phyloP scores from a whole-genome alignment of 2,888 invertebrate species.

The Julus scandinavius region DNA sequence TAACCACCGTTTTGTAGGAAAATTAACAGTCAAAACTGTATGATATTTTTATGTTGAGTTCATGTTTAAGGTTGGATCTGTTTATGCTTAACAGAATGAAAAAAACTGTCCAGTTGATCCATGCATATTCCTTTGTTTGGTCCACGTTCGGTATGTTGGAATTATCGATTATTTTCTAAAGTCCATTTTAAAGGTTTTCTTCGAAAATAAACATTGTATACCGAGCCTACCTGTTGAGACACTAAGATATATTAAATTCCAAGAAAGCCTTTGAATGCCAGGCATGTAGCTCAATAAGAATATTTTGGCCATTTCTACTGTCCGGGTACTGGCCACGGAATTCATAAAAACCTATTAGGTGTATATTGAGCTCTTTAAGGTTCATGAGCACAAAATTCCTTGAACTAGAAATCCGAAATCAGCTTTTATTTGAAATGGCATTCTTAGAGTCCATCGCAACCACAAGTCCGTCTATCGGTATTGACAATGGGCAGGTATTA shows the following conservation, averaged over 20 bases:
- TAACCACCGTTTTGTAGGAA: no score
- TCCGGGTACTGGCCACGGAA: neutral
- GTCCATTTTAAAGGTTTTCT: no score
- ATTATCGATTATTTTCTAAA: no score
- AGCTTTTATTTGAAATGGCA: neutral
- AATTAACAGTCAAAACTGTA: no score
- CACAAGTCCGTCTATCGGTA: neutral
- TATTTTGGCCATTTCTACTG: neutral
- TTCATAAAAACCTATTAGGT: conserved; percentile 10
- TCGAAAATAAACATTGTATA: neutral
- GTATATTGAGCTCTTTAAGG: neutral
- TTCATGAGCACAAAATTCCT: neutral
- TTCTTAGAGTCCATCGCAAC: conserved; percentile 5
- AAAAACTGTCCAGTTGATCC: no score
- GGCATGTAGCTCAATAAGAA: neutral
- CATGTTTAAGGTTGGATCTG: no score
- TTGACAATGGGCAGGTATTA: neutral
- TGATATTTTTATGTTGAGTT: no score
- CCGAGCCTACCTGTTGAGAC: neutral
- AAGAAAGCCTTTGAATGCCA: neutral
- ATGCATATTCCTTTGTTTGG: neutral
- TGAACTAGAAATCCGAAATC: neutral
- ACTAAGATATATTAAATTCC: neutral
- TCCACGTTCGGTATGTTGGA: neutral
- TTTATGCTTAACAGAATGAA: no score